A percentile compares a stretch with the other conserved stretches of the same genome.
Evolutionary conservation across 2,888 invertebrate genomes (phyloP).

Genomic region (Seira musarum): DNA sequence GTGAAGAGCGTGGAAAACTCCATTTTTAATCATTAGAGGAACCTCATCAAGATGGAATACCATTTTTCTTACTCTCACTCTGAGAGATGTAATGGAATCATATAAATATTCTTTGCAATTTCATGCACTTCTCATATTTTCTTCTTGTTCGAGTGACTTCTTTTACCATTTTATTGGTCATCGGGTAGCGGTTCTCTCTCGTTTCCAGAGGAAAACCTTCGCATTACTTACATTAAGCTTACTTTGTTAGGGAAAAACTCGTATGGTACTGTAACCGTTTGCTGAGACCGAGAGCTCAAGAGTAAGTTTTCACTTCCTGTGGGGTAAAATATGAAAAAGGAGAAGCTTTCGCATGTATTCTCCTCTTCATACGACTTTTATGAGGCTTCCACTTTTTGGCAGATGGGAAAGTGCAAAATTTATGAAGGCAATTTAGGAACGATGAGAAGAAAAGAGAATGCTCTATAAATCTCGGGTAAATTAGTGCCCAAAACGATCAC

Average conservation of each 20-base stretch:
- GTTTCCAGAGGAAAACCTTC: no score
- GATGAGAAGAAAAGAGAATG: conserved; percentile 36
- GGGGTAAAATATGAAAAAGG: conserved; percentile 15
- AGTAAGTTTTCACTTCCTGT: conserved; percentile 21
- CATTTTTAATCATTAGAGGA: conserved; percentile 51
- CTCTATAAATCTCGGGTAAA: conserved; percentile 58
- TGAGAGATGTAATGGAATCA: conserved; percentile 8
- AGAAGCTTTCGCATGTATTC: conserved; percentile 46
- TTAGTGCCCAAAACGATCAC: conserved; percentile 55
- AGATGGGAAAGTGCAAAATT: conserved; percentile 59
- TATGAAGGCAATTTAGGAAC: conserved; percentile 57
- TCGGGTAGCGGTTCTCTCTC: not conserved
- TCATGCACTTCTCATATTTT: not conserved
- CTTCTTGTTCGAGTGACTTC: not conserved
- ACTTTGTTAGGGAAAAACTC: no score
- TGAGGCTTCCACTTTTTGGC: conserved; percentile 52
- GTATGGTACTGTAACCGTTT: not conserved
- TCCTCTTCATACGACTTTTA: conserved; percentile 49
- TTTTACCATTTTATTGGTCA: conserved; percentile 2
- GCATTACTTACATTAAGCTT: no score
- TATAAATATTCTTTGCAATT: conserved; percentile 10
- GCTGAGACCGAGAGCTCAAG: not conserved
- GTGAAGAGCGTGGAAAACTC: not conserved
- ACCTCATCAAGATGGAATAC: conserved; percentile 29
- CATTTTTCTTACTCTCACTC: conserved; percentile 21